These are phyloP conservation scores for Netelia inedita DNA, from an alignment of 2,888 invertebrate species.

Conservation along the genomic window DNA sequence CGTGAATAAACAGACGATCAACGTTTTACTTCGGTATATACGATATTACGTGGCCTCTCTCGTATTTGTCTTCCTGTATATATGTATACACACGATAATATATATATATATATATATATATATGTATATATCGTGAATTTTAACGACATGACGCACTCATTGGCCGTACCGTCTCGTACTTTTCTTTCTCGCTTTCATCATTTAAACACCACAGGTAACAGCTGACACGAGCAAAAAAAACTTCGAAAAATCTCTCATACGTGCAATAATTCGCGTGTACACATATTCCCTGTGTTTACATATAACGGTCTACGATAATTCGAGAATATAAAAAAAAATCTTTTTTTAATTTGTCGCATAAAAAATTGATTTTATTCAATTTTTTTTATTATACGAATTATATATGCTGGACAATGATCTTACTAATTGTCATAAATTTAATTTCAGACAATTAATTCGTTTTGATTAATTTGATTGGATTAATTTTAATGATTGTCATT, in stretches of 20 bases:
- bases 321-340: too few species aligned
- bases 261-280: not conserved
- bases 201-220: slow-evolving; percentile 2
- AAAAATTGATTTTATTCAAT: too few species aligned
- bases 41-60: slow-evolving; percentile 47
- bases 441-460: too few species aligned
- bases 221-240: slow-evolving; percentile 6
- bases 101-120: not conserved
- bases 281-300: not conserved
- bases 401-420: too few species aligned
- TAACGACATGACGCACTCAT: slow-evolving; percentile 39
- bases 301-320: too few species aligned
- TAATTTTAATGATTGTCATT: too few species aligned
- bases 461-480: too few species aligned
- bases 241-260: too few species aligned
- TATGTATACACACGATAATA: not conserved
- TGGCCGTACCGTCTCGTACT: slow-evolving; percentile 21
- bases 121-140: slow-evolving; percentile 3
- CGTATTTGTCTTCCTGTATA: slow-evolving; percentile 1
- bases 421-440: too few species aligned
- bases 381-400: too few species aligned
- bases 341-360: too few species aligned
- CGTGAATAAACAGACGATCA: slow-evolving; percentile 58
- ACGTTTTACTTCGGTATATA: slow-evolving; percentile 36
- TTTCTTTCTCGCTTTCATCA: slow-evolving; percentile 25